These are phyloP conservation scores for Spilogale gracilis DNA, from an alignment of 2,113 vertebrate species.

Conservation along the genomic window DNA sequence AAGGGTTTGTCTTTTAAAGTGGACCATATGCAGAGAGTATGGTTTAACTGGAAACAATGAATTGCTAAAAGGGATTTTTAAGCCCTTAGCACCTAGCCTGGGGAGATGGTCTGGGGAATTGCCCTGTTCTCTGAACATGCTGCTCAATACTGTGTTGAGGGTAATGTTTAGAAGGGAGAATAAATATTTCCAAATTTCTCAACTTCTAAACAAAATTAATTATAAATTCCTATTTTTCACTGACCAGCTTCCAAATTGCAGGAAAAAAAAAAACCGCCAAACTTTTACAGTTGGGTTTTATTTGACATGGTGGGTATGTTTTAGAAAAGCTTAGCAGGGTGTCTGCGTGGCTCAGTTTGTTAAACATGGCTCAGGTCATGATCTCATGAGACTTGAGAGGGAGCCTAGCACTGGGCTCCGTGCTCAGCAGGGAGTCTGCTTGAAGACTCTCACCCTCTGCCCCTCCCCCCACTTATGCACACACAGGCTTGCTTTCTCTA, in stretches of 20 bases:
- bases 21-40: not conserved
- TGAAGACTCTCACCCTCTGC: not conserved
- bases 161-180: not conserved
- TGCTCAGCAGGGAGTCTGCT: not conserved
- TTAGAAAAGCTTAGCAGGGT: not conserved
- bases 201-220: not conserved
- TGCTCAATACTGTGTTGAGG: not conserved
- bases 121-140: not conserved
- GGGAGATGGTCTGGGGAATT: too few relatives aligned
- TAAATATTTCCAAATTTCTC: not conserved
- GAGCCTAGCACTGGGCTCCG: not conserved
- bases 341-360: not conserved
- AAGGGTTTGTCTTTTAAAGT: not conserved
- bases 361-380: not conserved
- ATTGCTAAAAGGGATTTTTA: not conserved
- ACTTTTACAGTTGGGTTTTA: not conserved
- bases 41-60: not conserved
- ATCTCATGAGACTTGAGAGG: not conserved
- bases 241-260: not conserved
- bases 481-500: not conserved
- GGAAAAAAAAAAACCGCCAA: not conserved
- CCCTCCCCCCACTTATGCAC: not conserved
- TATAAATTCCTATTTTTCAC: conserved; percentile 13
- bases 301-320: not conserved
- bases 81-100: not conserved